These are phyloP conservation scores for Callyntrura sp. DNA, from an alignment of 2,888 invertebrate genomes.

Conservation along the genomic window DNA sequence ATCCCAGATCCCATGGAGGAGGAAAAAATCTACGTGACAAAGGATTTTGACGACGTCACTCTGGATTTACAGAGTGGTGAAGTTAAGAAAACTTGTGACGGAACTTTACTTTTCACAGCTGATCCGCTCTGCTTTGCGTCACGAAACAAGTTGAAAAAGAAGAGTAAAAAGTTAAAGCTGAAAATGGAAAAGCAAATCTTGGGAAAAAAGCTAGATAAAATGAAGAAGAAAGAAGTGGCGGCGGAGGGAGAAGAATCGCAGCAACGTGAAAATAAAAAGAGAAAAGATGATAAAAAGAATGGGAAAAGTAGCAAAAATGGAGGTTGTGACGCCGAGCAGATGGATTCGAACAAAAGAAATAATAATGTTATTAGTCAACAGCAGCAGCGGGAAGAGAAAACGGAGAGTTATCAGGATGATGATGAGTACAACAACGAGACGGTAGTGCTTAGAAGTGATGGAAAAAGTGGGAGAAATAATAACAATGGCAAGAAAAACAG, in stretches of 20 bases:
- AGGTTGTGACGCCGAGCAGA: conserved; percentile 21
- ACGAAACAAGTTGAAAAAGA: conserved; percentile 39
- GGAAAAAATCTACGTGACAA: conserved; percentile 71
- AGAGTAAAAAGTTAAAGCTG: conserved; percentile 34
- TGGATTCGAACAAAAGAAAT: neutral
- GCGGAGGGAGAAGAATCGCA: neutral
- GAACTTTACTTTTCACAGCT: conserved; percentile 74
- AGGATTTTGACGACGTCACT: conserved; percentile 82
- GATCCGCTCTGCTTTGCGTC: conserved; percentile 63
- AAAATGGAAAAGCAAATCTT: conserved; percentile 33
- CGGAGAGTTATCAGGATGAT: no score
- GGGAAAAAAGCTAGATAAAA: neutral
- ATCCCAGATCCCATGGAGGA: conserved; percentile 64
- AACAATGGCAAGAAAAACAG: neutral
- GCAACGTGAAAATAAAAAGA: neutral
- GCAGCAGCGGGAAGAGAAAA: neutral
- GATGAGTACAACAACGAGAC: neutral
- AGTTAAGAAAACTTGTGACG: conserved; percentile 80
- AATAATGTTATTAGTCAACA: conserved; percentile 40
- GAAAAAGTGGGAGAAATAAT: conserved; percentile 27
- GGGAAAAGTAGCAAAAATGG: neutral
- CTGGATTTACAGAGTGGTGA: conserved; percentile 82
- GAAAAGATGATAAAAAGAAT: neutral
- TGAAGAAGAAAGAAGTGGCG: conserved; percentile 15
- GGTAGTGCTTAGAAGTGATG: neutral